Conservation (phyloP, 2,797 vertebrate species). For the Ceyx erithaca region DNA sequence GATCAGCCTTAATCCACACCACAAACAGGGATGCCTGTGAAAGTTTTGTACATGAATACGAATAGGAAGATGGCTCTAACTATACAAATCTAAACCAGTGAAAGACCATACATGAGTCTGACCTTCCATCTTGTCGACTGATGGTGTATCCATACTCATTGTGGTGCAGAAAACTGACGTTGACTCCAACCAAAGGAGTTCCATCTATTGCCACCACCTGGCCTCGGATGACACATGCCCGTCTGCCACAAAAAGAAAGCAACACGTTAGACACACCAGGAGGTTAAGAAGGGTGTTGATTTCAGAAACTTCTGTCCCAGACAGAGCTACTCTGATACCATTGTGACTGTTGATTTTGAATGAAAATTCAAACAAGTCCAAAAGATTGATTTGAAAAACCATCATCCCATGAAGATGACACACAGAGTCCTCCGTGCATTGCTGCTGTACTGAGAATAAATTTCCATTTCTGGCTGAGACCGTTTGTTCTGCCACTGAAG, state of each 20-base stretch:
- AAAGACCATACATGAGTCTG: not conserved
- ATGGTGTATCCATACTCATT: constrained; percentile 93
- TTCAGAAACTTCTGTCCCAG: not conserved
- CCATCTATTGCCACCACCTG: constrained; percentile 89
- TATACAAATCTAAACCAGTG: not conserved
- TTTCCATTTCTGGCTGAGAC: not conserved
- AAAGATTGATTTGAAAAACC: not conserved
- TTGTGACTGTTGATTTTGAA: not conserved
- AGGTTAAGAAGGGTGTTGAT: not conserved
- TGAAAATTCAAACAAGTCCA: not conserved
- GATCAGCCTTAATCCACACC: not conserved
- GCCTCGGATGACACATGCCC: constrained; percentile 91
- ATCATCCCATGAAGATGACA: not conserved
- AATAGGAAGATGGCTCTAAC: not conserved
- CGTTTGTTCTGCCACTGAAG: not conserved
- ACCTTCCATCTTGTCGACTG: constrained; percentile 96
- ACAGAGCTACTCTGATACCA: not conserved
- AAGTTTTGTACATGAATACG: not conserved
- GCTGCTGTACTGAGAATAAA: not conserved
- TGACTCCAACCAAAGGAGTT: constrained; percentile 93
- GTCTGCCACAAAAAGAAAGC: constrained; percentile 75
- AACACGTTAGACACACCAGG: not conserved
- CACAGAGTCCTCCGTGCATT: not conserved
- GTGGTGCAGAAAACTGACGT: constrained; percentile 94
- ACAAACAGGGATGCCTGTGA: not conserved